Percentiles rank a stretch among this genome's conserved stretches.
Evolutionary conservation across 2,113 vertebrate species (phyloP).

Genomic region (Poeciliopsis prolifica): DNA sequence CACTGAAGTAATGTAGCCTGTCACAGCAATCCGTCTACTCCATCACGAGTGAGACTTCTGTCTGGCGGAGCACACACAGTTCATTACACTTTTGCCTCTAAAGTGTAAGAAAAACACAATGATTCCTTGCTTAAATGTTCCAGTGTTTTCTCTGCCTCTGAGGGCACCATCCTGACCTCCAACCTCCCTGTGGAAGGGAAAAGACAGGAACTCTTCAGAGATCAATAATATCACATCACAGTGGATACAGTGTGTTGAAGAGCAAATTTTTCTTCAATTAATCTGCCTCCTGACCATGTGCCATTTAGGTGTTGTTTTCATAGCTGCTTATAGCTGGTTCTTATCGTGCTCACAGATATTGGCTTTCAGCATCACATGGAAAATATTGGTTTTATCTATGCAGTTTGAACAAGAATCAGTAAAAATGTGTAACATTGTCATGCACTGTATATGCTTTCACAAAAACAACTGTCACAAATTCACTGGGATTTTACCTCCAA

Average conservation of each 20-base stretch:
- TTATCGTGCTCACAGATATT: not conserved
- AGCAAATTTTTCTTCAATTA: conserved; percentile 23
- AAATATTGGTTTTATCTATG: not conserved
- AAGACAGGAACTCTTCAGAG: conserved; percentile 22
- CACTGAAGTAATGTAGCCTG: conserved; percentile 24
- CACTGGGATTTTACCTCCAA: not conserved
- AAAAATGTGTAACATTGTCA: conserved; percentile 1
- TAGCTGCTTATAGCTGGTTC: conserved; percentile 23
- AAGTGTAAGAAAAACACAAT: not conserved
- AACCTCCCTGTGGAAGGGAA: conserved; percentile 17
- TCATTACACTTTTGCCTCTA: conserved; percentile 9
- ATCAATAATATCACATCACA: conserved; percentile 42
- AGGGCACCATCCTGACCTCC: conserved; percentile 32
- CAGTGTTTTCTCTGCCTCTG: not conserved
- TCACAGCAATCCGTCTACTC: conserved; percentile 20
- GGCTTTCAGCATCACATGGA: not conserved
- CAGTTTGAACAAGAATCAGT: not conserved
- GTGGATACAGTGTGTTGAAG: conserved; percentile 22
- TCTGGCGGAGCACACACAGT: conserved; percentile 1
- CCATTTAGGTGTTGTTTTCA: conserved; percentile 21
- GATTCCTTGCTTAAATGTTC: conserved; percentile 6
- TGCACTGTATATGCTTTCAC: not conserved
- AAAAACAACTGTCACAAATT: not conserved
- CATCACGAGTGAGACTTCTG: conserved; percentile 7
- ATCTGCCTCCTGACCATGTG: conserved; percentile 22